Conservation (phyloP, 2,888 invertebrate species). For the Polydrusus pterygomalis region DNA sequence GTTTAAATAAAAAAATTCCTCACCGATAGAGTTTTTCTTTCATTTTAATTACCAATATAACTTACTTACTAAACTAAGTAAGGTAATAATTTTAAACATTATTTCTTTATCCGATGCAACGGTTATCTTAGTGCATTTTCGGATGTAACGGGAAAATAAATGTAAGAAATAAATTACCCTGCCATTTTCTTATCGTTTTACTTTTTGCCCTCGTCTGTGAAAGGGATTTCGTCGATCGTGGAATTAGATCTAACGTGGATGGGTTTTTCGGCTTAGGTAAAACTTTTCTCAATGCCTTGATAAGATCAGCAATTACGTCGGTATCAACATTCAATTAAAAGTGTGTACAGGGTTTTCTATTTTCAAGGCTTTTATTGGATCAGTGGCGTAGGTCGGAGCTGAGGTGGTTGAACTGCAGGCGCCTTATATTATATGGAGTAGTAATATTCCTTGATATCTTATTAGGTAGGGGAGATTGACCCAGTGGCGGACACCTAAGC, state of each 20-base stretch:
- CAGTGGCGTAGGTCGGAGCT: too few relatives aligned
- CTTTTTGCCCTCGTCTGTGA: conserved; percentile 22
- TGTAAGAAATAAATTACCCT: conserved; percentile 23
- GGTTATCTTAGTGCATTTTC: conserved; percentile 4
- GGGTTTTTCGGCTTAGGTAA: conserved; percentile 30
- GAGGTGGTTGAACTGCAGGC: too few relatives aligned
- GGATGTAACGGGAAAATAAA: conserved; percentile 11
- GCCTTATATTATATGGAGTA: too few relatives aligned
- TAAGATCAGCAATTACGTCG: conserved; percentile 23
- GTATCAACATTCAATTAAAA: conserved; percentile 23
- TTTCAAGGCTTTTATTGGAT: too few relatives aligned
- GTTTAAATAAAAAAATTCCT: too few relatives aligned
- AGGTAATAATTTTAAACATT: too few relatives aligned
- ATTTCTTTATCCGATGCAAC: conserved; percentile 1
- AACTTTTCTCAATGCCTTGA: conserved; percentile 8
- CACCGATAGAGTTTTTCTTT: too few relatives aligned
- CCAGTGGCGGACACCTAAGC: too few relatives aligned
- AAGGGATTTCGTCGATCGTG: conserved; percentile 18
- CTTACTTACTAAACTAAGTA: too few relatives aligned
- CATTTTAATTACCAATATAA: too few relatives aligned
- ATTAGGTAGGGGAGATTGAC: too few relatives aligned
- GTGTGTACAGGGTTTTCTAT: background rate
- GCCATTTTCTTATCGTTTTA: conserved; percentile 17
- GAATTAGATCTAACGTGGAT: conserved; percentile 24
- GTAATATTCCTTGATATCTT: too few relatives aligned